Evolutionary conservation across 1,140 invertebrate species (phyloP).

Genomic region (Lutraria rhynchaena): DNA sequence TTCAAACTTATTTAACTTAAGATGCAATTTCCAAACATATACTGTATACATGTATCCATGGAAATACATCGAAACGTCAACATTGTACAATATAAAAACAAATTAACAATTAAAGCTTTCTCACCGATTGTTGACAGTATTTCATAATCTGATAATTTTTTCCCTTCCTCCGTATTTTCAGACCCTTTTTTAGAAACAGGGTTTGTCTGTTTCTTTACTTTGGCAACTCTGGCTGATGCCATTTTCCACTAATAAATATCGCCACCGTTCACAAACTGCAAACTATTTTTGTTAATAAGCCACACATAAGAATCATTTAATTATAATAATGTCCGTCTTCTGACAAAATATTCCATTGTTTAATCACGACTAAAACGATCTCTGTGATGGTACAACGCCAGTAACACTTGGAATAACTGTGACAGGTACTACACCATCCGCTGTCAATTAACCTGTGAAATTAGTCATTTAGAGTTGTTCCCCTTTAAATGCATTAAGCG

Average conservation of each 20-base stretch:
- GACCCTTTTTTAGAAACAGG: conserved; percentile 28
- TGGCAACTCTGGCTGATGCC: conserved; percentile 67
- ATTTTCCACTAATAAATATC: conserved; percentile 15
- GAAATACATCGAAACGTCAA: no score
- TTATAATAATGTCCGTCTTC: neutral
- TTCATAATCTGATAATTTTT: conserved; percentile 58
- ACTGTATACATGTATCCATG: no score
- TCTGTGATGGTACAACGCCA: neutral
- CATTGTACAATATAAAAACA: no score
- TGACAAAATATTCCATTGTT: neutral
- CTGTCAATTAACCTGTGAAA: conserved; percentile 32
- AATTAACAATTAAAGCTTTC: neutral
- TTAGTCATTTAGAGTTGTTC: neutral
- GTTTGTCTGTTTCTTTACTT: conserved; percentile 58
- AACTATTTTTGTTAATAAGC: neutral
- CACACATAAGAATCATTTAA: neutral
- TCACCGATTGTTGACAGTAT: conserved; percentile 59
- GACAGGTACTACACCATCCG: conserved; percentile 29
- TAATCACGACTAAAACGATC: neutral
- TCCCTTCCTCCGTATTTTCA: conserved; percentile 49
- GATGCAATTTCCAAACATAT: no score
- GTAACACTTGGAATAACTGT: conserved; percentile 25
- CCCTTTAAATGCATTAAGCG: conserved; percentile 24
- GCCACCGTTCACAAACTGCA: no score
- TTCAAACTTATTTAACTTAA: no score